Evolutionary conservation across 2,888 invertebrate genomes (phyloP), one percentile per base, ranked within the genome.

Genomic region (Sipha maydis): DNA sequence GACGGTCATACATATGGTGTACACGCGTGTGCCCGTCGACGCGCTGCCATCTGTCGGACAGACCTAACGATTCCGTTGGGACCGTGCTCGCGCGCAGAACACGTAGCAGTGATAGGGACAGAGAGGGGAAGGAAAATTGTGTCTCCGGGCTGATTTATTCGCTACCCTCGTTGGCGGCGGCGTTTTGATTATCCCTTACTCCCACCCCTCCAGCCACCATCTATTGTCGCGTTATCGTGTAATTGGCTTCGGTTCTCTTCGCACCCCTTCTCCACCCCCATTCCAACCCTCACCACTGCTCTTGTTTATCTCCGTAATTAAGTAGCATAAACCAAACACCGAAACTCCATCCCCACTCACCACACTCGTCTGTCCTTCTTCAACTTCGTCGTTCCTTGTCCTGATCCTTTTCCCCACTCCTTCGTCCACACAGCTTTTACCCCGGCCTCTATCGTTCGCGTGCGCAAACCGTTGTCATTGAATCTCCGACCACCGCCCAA

Each of bases 171-270:
- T 78, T 54, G 41, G 41, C 54, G 28, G 25, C 8, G 75, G 73
- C 41, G 69, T 79, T 79, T 73, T 54, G 86, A 86, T 86, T 80
- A 80, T 54, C 80, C 85, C 69, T 67, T 71, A 61, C 71, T 34
- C 9, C 69, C 69, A 9, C 41, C 80, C 56, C 61, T 34, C 54
- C 56, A 21, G 34, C 80, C 79, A 0, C 77, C 38, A 54, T 79
- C 79, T 80, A 86, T 86, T 86, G 86, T 86, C 86, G 86, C 80
- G 86, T 86, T 86, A 86, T 86, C 86, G 73, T 86, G 86, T 86
- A 86, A 86, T 86, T 86, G 86, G 79, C 79, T 86, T 75, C 73
- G 80, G 80, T 48, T 73, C 38, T 41, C 79, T 56, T n/a, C 69
- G n/a, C 28, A 28, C 77, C 14, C 83, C 75, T 25, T 38, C 31